Percentiles rank a stretch among this genome's conserved stretches.
Conservation (phyloP, 2,113 vertebrate species). For the Urocolius indicus region DNA sequence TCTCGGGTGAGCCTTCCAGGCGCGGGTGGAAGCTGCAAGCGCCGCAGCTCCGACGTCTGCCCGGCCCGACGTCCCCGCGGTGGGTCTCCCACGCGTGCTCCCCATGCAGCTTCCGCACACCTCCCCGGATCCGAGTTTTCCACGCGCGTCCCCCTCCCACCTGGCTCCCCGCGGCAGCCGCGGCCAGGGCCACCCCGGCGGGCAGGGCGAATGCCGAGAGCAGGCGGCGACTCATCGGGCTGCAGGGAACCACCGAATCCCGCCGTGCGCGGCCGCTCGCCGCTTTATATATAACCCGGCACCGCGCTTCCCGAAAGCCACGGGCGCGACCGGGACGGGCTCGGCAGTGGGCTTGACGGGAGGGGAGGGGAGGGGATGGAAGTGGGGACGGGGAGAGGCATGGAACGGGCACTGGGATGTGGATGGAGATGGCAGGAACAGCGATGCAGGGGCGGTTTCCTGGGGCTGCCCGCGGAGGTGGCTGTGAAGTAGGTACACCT, state of each 20-base stretch:
- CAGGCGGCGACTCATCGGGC: not conserved
- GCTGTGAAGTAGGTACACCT: no score
- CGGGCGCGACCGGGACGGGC: not conserved
- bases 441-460: no score
- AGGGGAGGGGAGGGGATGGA: no score
- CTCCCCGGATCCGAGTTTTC: not conserved
- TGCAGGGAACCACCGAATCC: not conserved
- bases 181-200: not conserved
- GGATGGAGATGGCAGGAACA: no score
- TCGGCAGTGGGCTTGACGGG: not conserved
- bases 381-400: no score
- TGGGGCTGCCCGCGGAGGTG: no score
- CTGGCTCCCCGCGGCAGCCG: not conserved
- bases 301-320: not conserved
- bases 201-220: not conserved
- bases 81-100: not conserved
- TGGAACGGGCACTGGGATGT: no score
- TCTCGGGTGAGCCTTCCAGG: no score
- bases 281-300: not conserved
- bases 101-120: no score
- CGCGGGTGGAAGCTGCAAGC: no score
- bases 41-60: no score
- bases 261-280: not conserved
- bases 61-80: no score
- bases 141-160: not conserved